phyloP scores from a whole-genome alignment of 2,113 vertebrate genomes.

The Saguinus imperator region DNA sequence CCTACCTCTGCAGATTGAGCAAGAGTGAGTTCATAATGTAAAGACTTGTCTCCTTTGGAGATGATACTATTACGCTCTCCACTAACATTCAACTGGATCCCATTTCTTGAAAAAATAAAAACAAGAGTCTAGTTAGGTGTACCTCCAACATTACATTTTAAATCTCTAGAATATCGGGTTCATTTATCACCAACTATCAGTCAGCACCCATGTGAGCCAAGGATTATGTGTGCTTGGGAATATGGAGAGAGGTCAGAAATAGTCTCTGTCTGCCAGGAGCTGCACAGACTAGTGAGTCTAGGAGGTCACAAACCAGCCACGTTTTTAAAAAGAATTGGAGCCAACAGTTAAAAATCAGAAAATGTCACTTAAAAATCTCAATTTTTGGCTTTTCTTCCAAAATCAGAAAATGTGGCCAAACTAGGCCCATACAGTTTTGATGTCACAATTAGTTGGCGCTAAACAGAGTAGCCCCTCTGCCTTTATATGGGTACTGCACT shows the following conservation, averaged over 20 bases:
- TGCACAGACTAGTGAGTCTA: neutral
- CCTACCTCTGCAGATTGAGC: slow-evolving; percentile 90
- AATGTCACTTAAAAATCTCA: neutral
- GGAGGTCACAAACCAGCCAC: neutral
- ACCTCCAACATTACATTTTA: neutral
- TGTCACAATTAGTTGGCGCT: neutral
- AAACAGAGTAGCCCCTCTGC: neutral
- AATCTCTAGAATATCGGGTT: neutral
- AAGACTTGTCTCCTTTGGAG: slow-evolving; percentile 81
- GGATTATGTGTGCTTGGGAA: neutral
- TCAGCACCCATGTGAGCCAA: neutral
- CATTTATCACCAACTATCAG: slow-evolving; percentile 81
- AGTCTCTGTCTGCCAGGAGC: neutral
- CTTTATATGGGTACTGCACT: neutral
- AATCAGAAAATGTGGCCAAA: neutral
- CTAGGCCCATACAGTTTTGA: neutral
- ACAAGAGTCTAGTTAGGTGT: neutral
- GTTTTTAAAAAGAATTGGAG: neutral
- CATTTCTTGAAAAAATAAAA: slow-evolving; percentile 72
- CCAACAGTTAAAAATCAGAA: neutral
- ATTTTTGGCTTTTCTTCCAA: neutral
- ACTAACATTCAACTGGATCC: slow-evolving; percentile 79
- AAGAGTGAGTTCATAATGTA: slow-evolving; percentile 89
- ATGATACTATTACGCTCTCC: slow-evolving; percentile 82
- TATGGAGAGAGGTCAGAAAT: neutral